Percentiles rank a stretch among this genome's conserved stretches.
phyloP scores from a whole-genome alignment of 1,140 invertebrate species.

The Calliopsis andreniformis region DNA sequence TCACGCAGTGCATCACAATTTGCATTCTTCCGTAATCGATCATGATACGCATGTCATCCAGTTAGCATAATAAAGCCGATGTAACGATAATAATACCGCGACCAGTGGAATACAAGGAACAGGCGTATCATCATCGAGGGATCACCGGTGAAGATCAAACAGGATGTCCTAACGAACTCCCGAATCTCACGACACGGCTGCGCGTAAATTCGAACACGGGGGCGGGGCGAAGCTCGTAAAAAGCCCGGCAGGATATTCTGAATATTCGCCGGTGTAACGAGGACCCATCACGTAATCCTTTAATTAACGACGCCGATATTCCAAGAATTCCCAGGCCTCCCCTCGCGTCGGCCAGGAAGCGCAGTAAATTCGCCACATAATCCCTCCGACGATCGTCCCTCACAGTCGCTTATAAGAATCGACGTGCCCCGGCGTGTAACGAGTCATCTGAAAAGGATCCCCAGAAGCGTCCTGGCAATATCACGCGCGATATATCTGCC shows the following conservation, averaged over 20 bases:
- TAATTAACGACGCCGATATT: constrained; percentile 31
- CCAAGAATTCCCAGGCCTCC: neutral
- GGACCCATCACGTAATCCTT: constrained; percentile 4
- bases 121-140: too few species aligned
- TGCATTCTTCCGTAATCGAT: too few species aligned
- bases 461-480: constrained; percentile 31
- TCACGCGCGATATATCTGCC: constrained; percentile 51
- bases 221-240: neutral
- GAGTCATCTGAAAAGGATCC: neutral
- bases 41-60: too few species aligned
- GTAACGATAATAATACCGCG: too few species aligned
- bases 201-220: neutral
- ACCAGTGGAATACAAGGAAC: too few species aligned
- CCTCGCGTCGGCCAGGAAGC: neutral
- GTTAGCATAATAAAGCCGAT: neutral
- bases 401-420: neutral
- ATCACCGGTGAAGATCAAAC: neutral
- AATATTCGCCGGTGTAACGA: constrained; percentile 10
- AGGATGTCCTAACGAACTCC: neutral
- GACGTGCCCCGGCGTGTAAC: constrained; percentile 12
- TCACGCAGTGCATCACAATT: too few species aligned
- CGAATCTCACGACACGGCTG: neutral
- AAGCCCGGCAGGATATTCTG: neutral
- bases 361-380: constrained; percentile 19
- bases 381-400: neutral